Evolutionary conservation across 2,797 vertebrate genomes (phyloP), one percentile per base, ranked within the genome.

Genomic region (Apogon hyalosoma): DNA sequence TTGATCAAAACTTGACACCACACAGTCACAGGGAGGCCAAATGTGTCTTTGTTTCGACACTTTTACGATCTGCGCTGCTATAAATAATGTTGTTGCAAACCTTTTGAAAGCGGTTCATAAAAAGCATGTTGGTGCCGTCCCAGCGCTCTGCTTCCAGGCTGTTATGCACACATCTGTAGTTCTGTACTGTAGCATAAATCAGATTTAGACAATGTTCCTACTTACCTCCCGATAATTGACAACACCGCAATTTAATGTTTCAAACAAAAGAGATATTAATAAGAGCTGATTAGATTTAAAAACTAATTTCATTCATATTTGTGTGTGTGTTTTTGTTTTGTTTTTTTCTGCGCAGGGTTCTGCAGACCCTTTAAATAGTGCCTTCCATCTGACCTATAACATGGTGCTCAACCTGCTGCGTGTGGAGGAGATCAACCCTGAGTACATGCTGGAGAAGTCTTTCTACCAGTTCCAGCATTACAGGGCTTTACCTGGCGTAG

Each of bases 381-480:
- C 96, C 2, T 99, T 99, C 80, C 97, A 99, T 66, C 92, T 97
- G 79, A 99, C 98, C 0, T 99, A 99, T 87, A 99, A 99, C 91
- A 99, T 98, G 97, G 97, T 99, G 64, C 89, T 99, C 75, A 99
- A 99, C 83, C 91, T 99, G 79, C 92, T 99, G 71, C 95, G 95
- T 3, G 98, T 99, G 77, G 97, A 99, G 86, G 97, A 99, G 88
- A 99, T 99, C 84, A 99, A 99, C 86, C 97, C 98, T 0, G 98
- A 98, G 86, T 99, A 98, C 82, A 99, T 97, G 97, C 89, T 99
- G 89, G 98, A 99, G 88, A 99, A 99, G 64, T 99, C 98, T 6
- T 95, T 99, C 88, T 98, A 98, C 85, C 98, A 99, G 86, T 99
- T 99, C 86, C 98, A 99, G 9, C 97, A 99, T 87, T 98, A 99